These are phyloP conservation scores for Polyommatus iphigenia DNA, from an alignment of 2,888 invertebrate species.

Conservation along the genomic window DNA sequence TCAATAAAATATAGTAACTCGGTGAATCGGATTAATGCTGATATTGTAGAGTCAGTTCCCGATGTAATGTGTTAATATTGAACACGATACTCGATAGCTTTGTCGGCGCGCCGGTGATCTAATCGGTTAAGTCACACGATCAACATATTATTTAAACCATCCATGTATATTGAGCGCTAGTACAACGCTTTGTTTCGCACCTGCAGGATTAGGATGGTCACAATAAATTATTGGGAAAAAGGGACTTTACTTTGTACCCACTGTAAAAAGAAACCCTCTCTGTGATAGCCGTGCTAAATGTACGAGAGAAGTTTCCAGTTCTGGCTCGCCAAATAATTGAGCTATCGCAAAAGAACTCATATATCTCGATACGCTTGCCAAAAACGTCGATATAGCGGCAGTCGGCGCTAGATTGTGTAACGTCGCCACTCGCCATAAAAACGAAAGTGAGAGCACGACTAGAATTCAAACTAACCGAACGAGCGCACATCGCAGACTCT, in stretches of 20 bases:
- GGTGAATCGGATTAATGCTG: not conserved
- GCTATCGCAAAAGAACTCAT: slow-evolving; percentile 17
- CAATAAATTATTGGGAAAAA: too few relatives aligned
- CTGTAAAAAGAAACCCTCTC: too few relatives aligned
- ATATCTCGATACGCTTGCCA: slow-evolving; percentile 28
- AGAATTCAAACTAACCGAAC: slow-evolving; percentile 37
- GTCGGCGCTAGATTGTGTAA: slow-evolving; percentile 32
- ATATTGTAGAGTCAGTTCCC: not conserved
- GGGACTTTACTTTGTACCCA: too few relatives aligned
- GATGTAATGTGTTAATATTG: not conserved
- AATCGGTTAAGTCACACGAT: slow-evolving; percentile 13
- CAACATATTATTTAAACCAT: not conserved
- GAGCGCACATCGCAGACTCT: not conserved
- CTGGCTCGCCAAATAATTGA: not conserved
- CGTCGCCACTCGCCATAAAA: slow-evolving; percentile 34
- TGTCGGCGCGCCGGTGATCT: slow-evolving; percentile 1
- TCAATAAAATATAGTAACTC: not conserved
- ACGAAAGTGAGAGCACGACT: slow-evolving; percentile 36
- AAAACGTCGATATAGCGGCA: slow-evolving; percentile 30
- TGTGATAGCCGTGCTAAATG: too few relatives aligned
- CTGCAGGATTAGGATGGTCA: too few relatives aligned
- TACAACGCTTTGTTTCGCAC: not conserved
- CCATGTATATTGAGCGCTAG: not conserved
- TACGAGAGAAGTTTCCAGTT: not conserved
- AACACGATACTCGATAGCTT: slow-evolving; percentile 3